Percentiles rank a stretch among this genome's conserved stretches.
Evolutionary conservation across 1,140 invertebrate species (phyloP).

Genomic region (Drosophila auraria): DNA sequence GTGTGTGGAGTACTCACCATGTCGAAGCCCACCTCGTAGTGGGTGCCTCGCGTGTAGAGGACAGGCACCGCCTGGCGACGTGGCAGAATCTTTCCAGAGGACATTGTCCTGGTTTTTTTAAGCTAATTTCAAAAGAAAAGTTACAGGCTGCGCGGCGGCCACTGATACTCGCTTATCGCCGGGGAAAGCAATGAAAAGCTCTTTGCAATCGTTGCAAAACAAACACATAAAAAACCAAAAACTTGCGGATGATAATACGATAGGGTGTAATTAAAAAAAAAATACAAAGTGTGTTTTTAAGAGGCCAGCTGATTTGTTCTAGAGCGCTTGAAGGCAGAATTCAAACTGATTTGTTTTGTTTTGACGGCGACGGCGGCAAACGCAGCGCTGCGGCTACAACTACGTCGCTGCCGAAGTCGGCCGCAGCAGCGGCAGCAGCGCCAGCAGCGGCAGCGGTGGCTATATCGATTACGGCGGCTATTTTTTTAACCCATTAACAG

Average conservation of each 20-base stretch:
- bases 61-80: conserved; percentile 90
- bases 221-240: background rate
- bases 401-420: background rate
- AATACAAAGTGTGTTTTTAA: background rate
- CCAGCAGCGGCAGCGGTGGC: background rate
- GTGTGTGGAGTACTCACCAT: conserved; percentile 87
- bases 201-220: conserved; percentile 18
- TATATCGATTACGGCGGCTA: conserved; percentile 38
- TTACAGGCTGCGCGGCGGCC: conserved; percentile 14
- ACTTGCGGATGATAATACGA: conserved; percentile 9
- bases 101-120: conserved; percentile 44
- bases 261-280: conserved; percentile 15
- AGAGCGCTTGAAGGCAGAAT: conserved; percentile 78
- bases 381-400: conserved; percentile 1
- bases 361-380: conserved; percentile 50
- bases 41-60: conserved; percentile 90
- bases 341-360: conserved; percentile 76
- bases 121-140: background rate
- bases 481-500: conserved; percentile 38
- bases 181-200: conserved; percentile 2
- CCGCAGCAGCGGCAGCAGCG: background rate
- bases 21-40: conserved; percentile 94
- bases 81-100: conserved; percentile 65
- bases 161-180: conserved; percentile 8
- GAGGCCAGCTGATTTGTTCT: conserved; percentile 56